A percentile compares a stretch with the other conserved stretches of the same genome.
Evolutionary conservation across 2,113 vertebrate genomes (phyloP).

Genomic region (Bathybates hornii): DNA sequence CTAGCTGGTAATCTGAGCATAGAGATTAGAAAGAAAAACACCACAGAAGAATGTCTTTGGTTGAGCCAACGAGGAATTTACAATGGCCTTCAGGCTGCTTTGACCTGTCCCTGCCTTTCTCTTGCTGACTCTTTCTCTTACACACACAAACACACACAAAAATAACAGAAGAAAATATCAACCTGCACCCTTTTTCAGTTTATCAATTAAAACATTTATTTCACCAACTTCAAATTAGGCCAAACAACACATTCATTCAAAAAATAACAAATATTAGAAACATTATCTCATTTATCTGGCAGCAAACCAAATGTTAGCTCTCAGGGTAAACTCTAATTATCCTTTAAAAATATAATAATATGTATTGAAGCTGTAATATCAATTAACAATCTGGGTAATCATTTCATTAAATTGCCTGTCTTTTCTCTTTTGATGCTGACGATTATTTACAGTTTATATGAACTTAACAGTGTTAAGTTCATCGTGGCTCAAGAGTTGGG

Average conservation of each 20-base stretch:
- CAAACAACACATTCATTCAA: not conserved
- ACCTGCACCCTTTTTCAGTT: not conserved
- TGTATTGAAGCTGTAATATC: not conserved
- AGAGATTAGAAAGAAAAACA: constrained; percentile 71
- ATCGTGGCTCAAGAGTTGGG: no score
- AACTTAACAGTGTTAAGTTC: not conserved
- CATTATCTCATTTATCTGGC: not conserved
- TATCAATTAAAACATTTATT: not conserved
- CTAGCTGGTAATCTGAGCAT: constrained; percentile 71
- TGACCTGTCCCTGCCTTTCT: constrained; percentile 57
- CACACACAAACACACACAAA: not conserved
- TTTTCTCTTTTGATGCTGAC: not conserved
- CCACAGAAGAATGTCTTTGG: constrained; percentile 68
- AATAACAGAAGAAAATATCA: not conserved
- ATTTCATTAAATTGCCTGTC: not conserved
- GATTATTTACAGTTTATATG: not conserved
- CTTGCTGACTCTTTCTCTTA: not conserved
- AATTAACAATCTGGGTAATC: not conserved
- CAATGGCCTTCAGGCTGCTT: constrained; percentile 68
- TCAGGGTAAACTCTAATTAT: not conserved
- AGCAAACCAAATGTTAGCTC: not conserved
- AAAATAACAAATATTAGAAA: not conserved
- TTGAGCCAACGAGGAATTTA: constrained; percentile 64
- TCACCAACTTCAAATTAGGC: not conserved
- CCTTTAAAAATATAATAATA: not conserved